phyloP scores from a whole-genome alignment of 2,797 vertebrate species.

The Cryptoblepharus egeriae region DNA sequence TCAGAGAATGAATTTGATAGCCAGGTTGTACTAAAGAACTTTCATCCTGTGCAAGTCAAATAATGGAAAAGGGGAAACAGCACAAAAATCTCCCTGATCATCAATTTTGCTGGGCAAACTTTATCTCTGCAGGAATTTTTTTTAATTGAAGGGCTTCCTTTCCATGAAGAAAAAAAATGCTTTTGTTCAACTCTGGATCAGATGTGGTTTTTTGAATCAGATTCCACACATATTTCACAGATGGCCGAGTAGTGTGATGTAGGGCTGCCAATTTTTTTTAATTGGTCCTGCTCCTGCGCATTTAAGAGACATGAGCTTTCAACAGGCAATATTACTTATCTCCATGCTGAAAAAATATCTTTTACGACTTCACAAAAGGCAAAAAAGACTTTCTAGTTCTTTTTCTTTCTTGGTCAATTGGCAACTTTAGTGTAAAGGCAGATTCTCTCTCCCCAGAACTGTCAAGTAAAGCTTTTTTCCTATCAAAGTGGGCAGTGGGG shows the following conservation, averaged over 20 bases:
- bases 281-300: background rate
- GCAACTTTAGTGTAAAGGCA: background rate
- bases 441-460: no score
- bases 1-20: conserved; percentile 16
- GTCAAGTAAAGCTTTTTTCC: no score
- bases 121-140: background rate
- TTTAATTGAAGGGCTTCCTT: conserved; percentile 8
- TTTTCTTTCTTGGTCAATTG: background rate
- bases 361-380: background rate
- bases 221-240: background rate
- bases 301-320: background rate
- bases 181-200: background rate
- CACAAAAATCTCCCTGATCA: background rate
- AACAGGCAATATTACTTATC: no score
- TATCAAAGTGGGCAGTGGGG: no score
- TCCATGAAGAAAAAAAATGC: conserved; percentile 22
- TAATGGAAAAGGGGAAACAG: background rate
- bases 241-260: background rate
- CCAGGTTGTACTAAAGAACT: background rate
- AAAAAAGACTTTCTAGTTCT: background rate
- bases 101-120: background rate
- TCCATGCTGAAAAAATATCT: no score
- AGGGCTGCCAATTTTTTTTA: background rate
- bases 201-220: background rate
- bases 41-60: conserved; percentile 17